Conservation (phyloP, 2,888 invertebrate species). For the Sclerodermus sp. region DNA sequence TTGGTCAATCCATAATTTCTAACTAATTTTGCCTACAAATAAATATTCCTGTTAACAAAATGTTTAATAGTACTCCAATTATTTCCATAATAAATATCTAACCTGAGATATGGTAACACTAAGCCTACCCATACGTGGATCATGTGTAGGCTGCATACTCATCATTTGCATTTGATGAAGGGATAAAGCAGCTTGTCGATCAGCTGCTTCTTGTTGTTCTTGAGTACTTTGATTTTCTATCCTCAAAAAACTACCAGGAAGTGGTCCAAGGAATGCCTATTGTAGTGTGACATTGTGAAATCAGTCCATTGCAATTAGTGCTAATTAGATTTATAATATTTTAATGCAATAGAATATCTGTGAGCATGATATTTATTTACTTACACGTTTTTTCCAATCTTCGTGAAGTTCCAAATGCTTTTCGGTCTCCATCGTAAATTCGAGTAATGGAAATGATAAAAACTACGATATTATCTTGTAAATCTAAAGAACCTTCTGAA, state of each 20-base stretch:
- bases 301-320: background rate
- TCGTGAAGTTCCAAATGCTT: constrained; percentile 38
- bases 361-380: constrained; percentile 3
- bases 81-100: constrained; percentile 1
- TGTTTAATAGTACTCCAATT: background rate
- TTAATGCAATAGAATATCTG: too few relatives aligned
- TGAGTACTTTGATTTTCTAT: constrained; percentile 62
- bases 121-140: constrained; percentile 68
- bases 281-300: background rate
- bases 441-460: too few relatives aligned
- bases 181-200: constrained; percentile 76
- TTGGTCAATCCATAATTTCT: constrained; percentile 94
- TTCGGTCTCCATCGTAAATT: constrained; percentile 34
- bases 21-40: constrained; percentile 74
- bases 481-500: too few relatives aligned
- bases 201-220: constrained; percentile 73
- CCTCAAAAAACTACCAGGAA: constrained; percentile 77
- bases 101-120: constrained; percentile 84
- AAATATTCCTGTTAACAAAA: constrained; percentile 2
- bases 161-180: constrained; percentile 67
- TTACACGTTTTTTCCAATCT: constrained; percentile 48
- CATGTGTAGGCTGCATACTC: constrained; percentile 60
- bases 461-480: too few relatives aligned
- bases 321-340: background rate
- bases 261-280: constrained; percentile 76